Base-by-base conservation (phyloP, 2,888 invertebrate species). In the Megaustenia siamemsis region DNA sequence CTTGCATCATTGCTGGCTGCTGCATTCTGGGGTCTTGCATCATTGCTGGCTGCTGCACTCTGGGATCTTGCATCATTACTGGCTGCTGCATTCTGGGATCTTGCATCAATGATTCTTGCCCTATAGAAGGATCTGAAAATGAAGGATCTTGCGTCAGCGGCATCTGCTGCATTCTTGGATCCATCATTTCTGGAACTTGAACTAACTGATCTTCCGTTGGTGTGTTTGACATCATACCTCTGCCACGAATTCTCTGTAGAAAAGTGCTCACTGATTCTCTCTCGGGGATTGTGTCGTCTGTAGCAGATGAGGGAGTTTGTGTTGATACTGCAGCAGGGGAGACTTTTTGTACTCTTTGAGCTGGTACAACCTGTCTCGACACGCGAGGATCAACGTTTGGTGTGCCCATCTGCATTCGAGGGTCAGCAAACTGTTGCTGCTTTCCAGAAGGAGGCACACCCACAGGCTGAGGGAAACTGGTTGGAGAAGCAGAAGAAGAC, bases 381-480 rank as follows among this genome's bases (percentile, higher is more conserved):
- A 68, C 18, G 21, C 68, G 68, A 68, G 68, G 68, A 68, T 68
- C 38, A 35, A 68, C 35, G 38, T 68, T 68, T 68, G 35, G 68
- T 5, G 68, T 15, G 4, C 15, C 21, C 68, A 68, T 68, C 38
- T 68, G 68, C 12, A 38, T 35, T 68, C 68, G 35, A 15, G 68
- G 68, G 35, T 68, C 68, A 35, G 15, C 15, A 18, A 5, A 35
- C 18, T 66, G 66, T 6, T 28, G 66, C 10, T 5, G 32, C 66
- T 32, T 66, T 66, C 66, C 66, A n/a, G 12, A 2, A 66, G 66
- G 66, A 66, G 28, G 24, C 56, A 56, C 24, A 24, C 56, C 32
- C 35, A 35, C 38, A 35, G 68, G 68, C 3, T 4, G 15, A 38
- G 32, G 68, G 68, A 38, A 35, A 21, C 38, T 18, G 35, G 68